Evolutionary conservation across 2,797 vertebrate genomes (phyloP).

Genomic region (Chanos chanos): DNA sequence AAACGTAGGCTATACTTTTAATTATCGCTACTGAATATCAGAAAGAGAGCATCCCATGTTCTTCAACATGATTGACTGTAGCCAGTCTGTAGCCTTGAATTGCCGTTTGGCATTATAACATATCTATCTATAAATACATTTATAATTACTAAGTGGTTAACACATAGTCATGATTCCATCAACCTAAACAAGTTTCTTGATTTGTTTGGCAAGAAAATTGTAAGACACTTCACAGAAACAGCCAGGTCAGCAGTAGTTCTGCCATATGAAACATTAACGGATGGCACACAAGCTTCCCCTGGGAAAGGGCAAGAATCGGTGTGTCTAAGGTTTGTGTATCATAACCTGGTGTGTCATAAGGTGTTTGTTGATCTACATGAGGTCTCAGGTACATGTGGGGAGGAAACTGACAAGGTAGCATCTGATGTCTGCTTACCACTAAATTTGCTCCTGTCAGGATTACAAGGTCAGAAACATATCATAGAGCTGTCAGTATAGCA

Average conservation of each 20-base stretch:
- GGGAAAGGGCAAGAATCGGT: not conserved
- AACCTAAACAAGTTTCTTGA: conserved; percentile 1
- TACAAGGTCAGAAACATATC: too few relatives aligned
- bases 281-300: not conserved
- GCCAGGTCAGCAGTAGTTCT: not conserved
- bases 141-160: not conserved
- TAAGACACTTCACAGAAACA: not conserved
- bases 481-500: too few relatives aligned
- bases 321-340: not conserved
- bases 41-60: too few relatives aligned
- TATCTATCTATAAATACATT: too few relatives aligned
- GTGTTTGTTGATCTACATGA: conserved; percentile 1
- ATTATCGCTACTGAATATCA: too few relatives aligned
- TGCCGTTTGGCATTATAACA: too few relatives aligned
- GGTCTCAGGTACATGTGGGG: not conserved
- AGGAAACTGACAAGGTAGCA: not conserved
- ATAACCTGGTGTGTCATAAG: not conserved
- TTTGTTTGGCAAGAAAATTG: not conserved
- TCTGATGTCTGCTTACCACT: not conserved
- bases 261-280: not conserved
- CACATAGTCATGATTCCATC: not conserved
- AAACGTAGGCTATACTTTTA: too few relatives aligned
- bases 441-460: not conserved
- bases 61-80: too few relatives aligned
- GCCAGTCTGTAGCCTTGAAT: too few relatives aligned